Conservation (phyloP, 2,888 invertebrate genomes). For the Tipula lateralis region DNA sequence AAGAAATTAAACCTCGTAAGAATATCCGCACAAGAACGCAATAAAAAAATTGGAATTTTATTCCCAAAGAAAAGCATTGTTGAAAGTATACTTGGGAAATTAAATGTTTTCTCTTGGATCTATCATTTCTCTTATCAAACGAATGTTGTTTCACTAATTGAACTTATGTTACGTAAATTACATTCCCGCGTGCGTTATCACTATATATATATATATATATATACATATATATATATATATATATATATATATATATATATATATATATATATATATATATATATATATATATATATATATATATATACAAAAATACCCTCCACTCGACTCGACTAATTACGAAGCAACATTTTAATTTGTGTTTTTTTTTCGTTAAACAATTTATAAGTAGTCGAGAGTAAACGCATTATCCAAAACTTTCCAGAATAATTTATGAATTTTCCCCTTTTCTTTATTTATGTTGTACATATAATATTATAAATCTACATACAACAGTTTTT, state of each 20-base stretch:
- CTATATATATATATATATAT: neutral
- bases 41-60: neutral
- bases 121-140: neutral
- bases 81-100: neutral
- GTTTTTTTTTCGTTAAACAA: neutral
- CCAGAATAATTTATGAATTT: neutral
- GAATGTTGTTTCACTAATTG: neutral
- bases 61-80: neutral
- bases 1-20: neutral
- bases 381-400: neutral
- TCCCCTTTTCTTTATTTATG: neutral
- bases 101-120: neutral
- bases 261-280: too few relatives aligned
- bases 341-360: neutral
- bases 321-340: neutral
- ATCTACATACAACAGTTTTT: neutral
- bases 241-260: too few relatives aligned
- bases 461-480: neutral
- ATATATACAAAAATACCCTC: neutral
- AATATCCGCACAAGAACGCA: neutral
- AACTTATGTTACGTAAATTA: neutral
- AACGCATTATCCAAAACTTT: slow-evolving; percentile 14
- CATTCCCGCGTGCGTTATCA: neutral
- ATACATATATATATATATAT: neutral
- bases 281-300: neutral